A percentile compares a stretch with the other conserved stretches of the same genome.
Evolutionary conservation across 2,888 invertebrate genomes (phyloP).

Genomic region (Caprella mutica): DNA sequence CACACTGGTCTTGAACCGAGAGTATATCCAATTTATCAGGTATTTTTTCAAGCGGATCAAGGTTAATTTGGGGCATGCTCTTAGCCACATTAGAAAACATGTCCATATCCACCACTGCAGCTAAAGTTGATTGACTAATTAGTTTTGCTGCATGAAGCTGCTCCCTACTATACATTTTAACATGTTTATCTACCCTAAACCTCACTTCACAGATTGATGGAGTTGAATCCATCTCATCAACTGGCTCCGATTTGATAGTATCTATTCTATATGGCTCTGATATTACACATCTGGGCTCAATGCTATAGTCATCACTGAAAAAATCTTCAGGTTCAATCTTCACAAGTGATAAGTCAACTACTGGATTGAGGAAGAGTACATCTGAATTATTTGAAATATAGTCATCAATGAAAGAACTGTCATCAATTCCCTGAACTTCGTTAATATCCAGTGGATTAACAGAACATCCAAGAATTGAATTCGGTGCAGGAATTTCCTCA

Average conservation of each 20-base stretch:
- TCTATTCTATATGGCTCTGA: too few species aligned
- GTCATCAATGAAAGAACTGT: too few species aligned
- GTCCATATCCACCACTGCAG: conserved; percentile 23
- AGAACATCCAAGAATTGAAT: too few species aligned
- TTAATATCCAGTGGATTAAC: too few species aligned
- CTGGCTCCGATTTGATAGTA: neutral
- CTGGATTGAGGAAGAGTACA: too few species aligned
- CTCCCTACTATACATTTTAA: conserved; percentile 22
- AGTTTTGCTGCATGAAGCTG: conserved; percentile 27
- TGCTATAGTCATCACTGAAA: too few species aligned
- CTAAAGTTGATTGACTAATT: conserved; percentile 28
- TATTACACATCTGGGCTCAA: too few species aligned
- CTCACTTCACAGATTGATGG: conserved; percentile 9
- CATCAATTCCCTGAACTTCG: too few species aligned
- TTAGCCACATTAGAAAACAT: conserved; percentile 25
- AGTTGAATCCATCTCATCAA: neutral
- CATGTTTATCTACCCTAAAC: conserved; percentile 16
- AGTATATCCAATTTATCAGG: conserved; percentile 4
- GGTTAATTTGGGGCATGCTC: conserved; percentile 11
- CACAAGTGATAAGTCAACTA: too few species aligned
- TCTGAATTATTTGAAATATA: too few species aligned
- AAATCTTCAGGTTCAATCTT: too few species aligned
- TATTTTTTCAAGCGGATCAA: conserved; percentile 14
- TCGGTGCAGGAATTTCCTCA: too few species aligned
- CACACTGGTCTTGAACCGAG: conserved; percentile 16